Evolutionary conservation across 2,888 invertebrate genomes (phyloP), one percentile per base, ranked within the genome.

Genomic region (Allygus modestus): DNA sequence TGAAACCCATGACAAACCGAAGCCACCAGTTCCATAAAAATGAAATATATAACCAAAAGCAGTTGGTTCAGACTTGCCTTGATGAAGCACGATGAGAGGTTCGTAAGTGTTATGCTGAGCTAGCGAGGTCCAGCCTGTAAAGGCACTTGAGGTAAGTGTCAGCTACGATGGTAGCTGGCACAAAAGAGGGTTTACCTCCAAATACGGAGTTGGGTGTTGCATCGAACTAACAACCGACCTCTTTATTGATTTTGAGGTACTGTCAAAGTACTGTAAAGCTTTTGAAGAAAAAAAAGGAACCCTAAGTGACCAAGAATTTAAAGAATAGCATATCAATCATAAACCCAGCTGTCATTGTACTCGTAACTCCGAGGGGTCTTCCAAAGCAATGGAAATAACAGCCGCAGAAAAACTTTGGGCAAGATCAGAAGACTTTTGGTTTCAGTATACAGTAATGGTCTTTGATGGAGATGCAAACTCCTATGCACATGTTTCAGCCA

Each of bases 351-450:
- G 54, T 28, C 17, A 81, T 15, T 31, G n/a, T n/a, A n/a, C n/a
- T n/a, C n/a, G 58, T 33, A 81, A 81, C 37, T 81, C 58, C 33
- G 81, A 81, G 5, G 81, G 58, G 0, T 81, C 81, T 7, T 81
- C 33, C 7, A 20, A 58, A 23, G 4, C 28, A 11, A 81, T 81
- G 81, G 81, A 81, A 81, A 33, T 81, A 4, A 33, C 33, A 26
- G 81, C 61, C 2, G 81, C 81, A 26, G 81, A 81, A 23, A 31
- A 33, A 9, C 26, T 81, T 33, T 81, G 81, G 58, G 31, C 7
- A 33, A 4, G 81, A 15, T 81, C 81, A 17, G 54, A 23, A 51
- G 20, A 81, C n/a, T 51, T 33, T 33, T 58, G 81, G 31, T 58
- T 81, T 15, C 81, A 33, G n/a, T 81, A 81, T 33, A 81, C 81